Conservation (phyloP, 1,140 invertebrate species). For the Caenorhabditis remanei region DNA sequence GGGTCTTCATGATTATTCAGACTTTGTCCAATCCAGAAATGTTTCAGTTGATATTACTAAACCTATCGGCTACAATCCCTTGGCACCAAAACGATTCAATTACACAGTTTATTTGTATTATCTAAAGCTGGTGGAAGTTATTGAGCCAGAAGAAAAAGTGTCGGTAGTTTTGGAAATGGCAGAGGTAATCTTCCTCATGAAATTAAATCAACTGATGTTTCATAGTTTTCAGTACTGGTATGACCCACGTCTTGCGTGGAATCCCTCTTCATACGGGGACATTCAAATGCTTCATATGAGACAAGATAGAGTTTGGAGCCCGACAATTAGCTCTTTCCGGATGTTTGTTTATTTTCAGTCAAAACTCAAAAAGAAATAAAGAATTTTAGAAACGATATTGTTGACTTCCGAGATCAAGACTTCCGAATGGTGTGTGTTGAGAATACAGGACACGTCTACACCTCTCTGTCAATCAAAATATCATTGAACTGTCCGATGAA, state of each 20-base stretch:
- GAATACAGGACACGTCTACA: constrained; percentile 6
- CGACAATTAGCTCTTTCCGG: neutral
- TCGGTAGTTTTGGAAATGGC: neutral
- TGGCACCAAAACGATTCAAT: neutral
- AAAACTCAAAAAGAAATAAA: neutral
- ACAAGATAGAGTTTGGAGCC: constrained; percentile 13
- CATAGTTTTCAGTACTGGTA: constrained; percentile 4
- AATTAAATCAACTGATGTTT: neutral
- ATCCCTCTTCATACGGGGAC: neutral
- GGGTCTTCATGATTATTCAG: neutral
- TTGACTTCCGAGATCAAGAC: constrained; percentile 4
- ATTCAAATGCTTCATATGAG: neutral
- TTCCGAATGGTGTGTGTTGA: neutral
- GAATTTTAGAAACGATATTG: constrained; percentile 1
- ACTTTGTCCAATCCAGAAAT: neutral
- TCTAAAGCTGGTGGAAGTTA: neutral
- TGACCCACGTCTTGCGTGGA: neutral
- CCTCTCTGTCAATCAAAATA: neutral
- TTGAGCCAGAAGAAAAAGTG: constrained; percentile 1
- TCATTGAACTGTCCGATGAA: neutral
- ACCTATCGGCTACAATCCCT: neutral
- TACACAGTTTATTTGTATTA: neutral
- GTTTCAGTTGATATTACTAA: neutral
- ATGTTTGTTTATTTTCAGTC: neutral
- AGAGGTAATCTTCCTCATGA: neutral